Percentiles rank a stretch among this genome's conserved stretches.
Conservation (phyloP, 2,113 vertebrate species). For the Barnardius zonarius region DNA sequence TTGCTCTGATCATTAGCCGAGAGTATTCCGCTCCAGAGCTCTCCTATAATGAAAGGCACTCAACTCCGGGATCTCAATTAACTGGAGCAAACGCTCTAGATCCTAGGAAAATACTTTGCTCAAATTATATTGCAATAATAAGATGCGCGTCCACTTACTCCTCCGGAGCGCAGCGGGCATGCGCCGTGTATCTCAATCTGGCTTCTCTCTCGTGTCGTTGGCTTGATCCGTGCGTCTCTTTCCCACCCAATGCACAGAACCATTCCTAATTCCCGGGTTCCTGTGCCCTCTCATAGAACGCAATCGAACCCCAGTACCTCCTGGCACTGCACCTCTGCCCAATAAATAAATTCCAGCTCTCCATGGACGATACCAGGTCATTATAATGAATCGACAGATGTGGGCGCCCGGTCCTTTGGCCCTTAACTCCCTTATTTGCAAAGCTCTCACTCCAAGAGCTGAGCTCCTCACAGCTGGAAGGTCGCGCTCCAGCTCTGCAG, state of each 20-base stretch:
- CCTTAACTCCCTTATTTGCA: not conserved
- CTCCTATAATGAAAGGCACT: slow-evolving; percentile 46
- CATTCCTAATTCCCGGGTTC: not conserved
- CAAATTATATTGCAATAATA: slow-evolving; percentile 43
- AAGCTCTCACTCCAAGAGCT: not conserved
- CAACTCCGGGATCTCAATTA: slow-evolving; percentile 59
- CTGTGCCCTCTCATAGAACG: not conserved
- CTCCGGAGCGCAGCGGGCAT: not conserved
- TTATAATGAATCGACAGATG: not conserved
- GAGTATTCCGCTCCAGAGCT: slow-evolving; percentile 51
- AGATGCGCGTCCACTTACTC: not conserved
- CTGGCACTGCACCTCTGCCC: not conserved
- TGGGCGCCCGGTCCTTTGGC: fast-evolving
- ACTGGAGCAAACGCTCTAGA: slow-evolving; percentile 33
- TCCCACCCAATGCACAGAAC: not conserved
- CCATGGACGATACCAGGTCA: not conserved
- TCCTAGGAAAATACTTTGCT: slow-evolving; percentile 44
- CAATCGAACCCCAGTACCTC: fast-evolving
- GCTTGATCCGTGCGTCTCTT: not conserved
- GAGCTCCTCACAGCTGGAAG: not conserved
- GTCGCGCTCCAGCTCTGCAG: not conserved
- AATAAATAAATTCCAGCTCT: not conserved
- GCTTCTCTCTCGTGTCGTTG: not conserved
- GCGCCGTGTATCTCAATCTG: not conserved
- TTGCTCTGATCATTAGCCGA: not conserved